Evolutionary conservation across 2,113 vertebrate genomes (phyloP).

Genomic region (Psilopsiagon aymara): DNA sequence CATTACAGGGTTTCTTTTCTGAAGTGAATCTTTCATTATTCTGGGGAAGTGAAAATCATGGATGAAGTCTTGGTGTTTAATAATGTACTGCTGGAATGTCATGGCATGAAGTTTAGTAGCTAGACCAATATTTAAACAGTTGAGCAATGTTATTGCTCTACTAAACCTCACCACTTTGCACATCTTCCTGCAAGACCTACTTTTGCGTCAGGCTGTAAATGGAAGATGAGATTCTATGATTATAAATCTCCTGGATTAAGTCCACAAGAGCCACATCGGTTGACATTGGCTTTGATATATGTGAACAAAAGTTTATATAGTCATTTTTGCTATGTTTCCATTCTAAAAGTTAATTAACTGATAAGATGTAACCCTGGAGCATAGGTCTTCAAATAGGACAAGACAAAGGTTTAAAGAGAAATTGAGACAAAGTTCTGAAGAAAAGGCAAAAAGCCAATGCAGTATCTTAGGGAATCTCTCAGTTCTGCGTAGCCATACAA

Average conservation of each 20-base stretch:
- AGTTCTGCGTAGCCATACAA: background rate
- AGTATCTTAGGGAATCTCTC: background rate
- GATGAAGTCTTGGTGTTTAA: background rate
- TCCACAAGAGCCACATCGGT: background rate
- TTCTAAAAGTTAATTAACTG: constrained; percentile 62
- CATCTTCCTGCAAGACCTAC: background rate
- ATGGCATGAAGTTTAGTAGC: background rate
- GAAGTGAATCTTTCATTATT: background rate
- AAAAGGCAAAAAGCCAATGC: background rate
- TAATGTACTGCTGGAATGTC: constrained; percentile 7
- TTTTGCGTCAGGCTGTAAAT: constrained; percentile 24
- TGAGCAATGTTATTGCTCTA: background rate
- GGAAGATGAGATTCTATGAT: constrained; percentile 37
- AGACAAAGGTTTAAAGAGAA: constrained; percentile 48
- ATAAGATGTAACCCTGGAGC: constrained; percentile 56
- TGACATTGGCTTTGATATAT: constrained; percentile 31
- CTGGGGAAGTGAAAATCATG: background rate
- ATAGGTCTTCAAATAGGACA: background rate
- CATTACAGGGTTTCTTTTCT: background rate
- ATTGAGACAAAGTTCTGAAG: constrained; percentile 11
- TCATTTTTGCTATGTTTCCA: constrained; percentile 52
- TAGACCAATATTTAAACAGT: constrained; percentile 30
- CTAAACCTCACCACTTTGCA: background rate
- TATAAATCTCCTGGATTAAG: constrained; percentile 28
- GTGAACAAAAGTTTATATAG: constrained; percentile 12